Evolutionary conservation across 2,888 invertebrate species (phyloP), one percentile per base, ranked within the genome.

Genomic region (Drosophila aldrichi): DNA sequence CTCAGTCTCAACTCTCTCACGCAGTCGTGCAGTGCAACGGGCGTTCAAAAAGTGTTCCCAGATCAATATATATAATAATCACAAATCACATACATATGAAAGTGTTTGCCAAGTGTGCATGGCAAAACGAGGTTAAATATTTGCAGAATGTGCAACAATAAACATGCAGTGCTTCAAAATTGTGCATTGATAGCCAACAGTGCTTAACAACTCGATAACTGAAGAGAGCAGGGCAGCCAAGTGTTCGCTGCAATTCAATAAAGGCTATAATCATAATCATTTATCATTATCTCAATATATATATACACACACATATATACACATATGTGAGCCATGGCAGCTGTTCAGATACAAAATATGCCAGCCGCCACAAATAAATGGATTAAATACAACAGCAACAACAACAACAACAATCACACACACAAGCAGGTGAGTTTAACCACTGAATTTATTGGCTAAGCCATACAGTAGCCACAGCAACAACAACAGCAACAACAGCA

Each of bases 341-440:
- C 64, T 72, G 70, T 72, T 74, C 65, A 74, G 81, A 73, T 70
- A 61, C 52, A 52, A 56, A 81, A 81, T 64, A 75, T 82, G 76
- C 68, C 49, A 79, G 79, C 66, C 78, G 80, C 85, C 68, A 69
- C 90, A 78, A 80, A 81, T 77, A 87, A 90, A 83, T 88, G 86
- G 86, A 86, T 90, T 86, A 86, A 83, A 78, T 52, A 25, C 56
- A 58, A 38, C 46, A 59, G 16, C 55, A 65, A 46, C 70, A 76
- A 43, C 22, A 55, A 18, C 70, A 60, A 18, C 55, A 65, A 46
- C 66, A 76, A 44, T 63, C 69, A 55, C 66, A 74, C 57, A 72
- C 61, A 74, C 51, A 80, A 80, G 64, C 88, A 88, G 88, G 85
- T 89, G 86, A 81, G 88, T 82, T 82, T 63, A 67, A 77, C 44